Evolutionary conservation across 2,888 invertebrate genomes (phyloP).

Genomic region (Diaprepes abbreviatus): DNA sequence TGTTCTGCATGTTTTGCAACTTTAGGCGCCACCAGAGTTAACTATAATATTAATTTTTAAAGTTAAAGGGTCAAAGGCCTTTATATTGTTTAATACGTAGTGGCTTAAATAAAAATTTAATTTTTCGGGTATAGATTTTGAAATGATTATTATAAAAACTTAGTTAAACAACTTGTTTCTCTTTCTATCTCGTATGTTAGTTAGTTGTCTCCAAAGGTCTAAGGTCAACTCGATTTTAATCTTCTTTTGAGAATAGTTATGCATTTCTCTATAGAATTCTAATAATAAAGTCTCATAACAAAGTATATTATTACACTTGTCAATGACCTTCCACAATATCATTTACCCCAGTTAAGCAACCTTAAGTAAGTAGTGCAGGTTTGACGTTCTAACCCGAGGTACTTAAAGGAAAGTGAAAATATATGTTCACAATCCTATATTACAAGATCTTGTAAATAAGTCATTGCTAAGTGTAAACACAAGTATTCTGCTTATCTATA

Average conservation of each 20-base stretch:
- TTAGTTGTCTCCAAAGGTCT: too few relatives aligned
- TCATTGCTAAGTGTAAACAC: slow-evolving; percentile 24
- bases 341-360: slow-evolving; percentile 6
- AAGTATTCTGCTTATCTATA: slow-evolving; percentile 33
- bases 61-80: slow-evolving; percentile 6
- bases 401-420: slow-evolving; percentile 29
- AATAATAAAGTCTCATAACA: too few relatives aligned
- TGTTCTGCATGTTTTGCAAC: slow-evolving; percentile 32
- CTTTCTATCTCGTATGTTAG: too few relatives aligned
- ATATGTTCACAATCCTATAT: slow-evolving; percentile 19
- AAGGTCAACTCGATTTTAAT: too few relatives aligned
- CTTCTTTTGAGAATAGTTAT: too few relatives aligned
- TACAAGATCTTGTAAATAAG: slow-evolving; percentile 34
- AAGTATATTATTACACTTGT: too few relatives aligned
- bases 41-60: slow-evolving; percentile 14
- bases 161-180: too few relatives aligned
- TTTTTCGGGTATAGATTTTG: too few relatives aligned
- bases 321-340: not conserved
- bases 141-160: too few relatives aligned
- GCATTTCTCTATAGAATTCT: too few relatives aligned
- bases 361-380: not conserved
- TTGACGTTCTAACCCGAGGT: slow-evolving; percentile 1
- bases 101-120: not conserved
- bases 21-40: slow-evolving; percentile 23
- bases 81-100: not conserved